Conservation (phyloP, 2,888 invertebrate species). For the Drosophila neonasuta region DNA sequence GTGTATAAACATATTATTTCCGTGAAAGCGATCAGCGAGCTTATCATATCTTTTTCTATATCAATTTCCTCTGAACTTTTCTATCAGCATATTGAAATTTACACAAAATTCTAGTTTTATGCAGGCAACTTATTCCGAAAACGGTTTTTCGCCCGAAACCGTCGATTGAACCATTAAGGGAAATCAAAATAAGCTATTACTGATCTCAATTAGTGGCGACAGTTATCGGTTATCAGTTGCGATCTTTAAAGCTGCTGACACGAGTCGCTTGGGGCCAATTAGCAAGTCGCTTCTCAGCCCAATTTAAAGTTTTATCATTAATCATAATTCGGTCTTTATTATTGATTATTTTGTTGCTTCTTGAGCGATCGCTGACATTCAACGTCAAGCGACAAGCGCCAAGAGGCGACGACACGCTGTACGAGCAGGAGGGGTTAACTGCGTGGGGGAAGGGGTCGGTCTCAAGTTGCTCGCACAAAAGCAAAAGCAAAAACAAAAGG, state of each 20-base stretch:
- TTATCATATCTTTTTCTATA: neutral
- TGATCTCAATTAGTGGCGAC: conserved; percentile 7
- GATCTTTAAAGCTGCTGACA: conserved; percentile 20
- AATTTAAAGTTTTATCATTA: conserved; percentile 43
- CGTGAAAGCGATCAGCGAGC: neutral
- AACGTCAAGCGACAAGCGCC: neutral
- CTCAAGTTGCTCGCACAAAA: conserved; percentile 40
- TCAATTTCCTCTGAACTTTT: neutral
- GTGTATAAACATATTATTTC: neutral
- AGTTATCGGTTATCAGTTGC: conserved; percentile 4
- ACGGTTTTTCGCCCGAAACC: neutral
- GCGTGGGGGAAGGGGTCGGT: neutral
- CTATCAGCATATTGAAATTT: neutral
- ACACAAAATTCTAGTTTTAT: neutral
- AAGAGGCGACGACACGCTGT: neutral
- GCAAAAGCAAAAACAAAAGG: conserved; percentile 57
- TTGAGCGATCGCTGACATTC: conserved; percentile 39
- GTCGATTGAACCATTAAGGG: too few species aligned
- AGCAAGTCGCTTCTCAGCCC: conserved; percentile 27
- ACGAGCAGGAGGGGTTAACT: neutral
- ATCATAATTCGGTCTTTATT: conserved; percentile 42
- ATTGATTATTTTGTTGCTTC: conserved; percentile 16
- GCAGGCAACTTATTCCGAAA: neutral
- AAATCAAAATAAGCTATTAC: conserved; percentile 1
- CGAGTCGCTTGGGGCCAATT: conserved; percentile 32